Evolutionary conservation across 2,888 invertebrate genomes (phyloP).

Genomic region (Cerastis leucographa): DNA sequence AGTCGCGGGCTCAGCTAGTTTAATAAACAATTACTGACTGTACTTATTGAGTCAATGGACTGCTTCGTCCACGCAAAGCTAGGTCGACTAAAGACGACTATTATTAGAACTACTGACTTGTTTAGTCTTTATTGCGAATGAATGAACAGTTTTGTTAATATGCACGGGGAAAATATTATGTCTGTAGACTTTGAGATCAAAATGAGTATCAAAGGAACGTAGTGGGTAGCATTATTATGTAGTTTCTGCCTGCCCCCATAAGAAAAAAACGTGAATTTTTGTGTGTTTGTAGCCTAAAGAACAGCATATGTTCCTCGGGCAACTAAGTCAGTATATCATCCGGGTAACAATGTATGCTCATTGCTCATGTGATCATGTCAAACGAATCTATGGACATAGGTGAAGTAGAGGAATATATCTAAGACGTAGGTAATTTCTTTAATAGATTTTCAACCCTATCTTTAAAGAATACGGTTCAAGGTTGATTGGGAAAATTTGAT

Average conservation of each 20-base stretch:
- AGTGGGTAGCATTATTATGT: neutral
- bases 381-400: neutral
- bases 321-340: neutral
- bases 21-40: neutral
- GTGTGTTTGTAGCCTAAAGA: neutral
- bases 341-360: neutral
- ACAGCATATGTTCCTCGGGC: neutral
- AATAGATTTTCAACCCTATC: too few species aligned
- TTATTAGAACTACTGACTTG: conserved; percentile 9
- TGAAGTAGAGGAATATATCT: neutral
- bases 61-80: conserved; percentile 33
- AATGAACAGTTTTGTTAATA: conserved; percentile 9
- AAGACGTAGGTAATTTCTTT: too few species aligned
- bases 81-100: conserved; percentile 10
- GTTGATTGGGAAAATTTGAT: too few species aligned
- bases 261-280: neutral
- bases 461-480: too few species aligned
- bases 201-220: neutral
- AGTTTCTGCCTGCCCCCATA: neutral
- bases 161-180: neutral
- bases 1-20: too few species aligned
- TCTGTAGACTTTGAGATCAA: neutral
- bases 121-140: conserved; percentile 9
- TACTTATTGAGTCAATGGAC: conserved; percentile 27
- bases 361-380: neutral